Conservation (phyloP, 1,140 invertebrate species). For the Rhopalosiphum padi region DNA sequence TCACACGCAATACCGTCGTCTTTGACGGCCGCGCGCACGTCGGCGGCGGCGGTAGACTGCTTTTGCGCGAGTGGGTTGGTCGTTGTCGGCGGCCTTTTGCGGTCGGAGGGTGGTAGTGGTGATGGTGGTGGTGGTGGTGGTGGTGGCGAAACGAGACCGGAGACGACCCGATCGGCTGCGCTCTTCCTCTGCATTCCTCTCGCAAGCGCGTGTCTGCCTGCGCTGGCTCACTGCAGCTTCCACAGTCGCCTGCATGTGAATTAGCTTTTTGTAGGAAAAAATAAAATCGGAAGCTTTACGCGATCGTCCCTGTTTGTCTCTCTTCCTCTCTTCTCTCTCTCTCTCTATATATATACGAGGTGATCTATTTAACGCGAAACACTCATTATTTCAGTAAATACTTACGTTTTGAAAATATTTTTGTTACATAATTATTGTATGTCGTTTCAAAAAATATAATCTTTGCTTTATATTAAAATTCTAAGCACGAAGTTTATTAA, state of each 20-base stretch:
- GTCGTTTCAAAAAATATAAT: too few relatives aligned
- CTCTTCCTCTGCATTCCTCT: neutral
- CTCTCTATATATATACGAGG: too few relatives aligned
- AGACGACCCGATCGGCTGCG: neutral
- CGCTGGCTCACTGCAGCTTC: neutral
- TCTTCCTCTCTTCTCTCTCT: neutral
- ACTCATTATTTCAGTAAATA: neutral
- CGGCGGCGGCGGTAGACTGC: constrained; percentile 9
- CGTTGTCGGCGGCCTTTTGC: neutral
- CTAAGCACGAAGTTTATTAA: too few relatives aligned
- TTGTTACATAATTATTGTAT: too few relatives aligned
- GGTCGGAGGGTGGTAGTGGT: neutral
- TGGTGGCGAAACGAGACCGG: neutral
- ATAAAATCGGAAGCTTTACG: neutral
- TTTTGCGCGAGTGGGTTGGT: constrained; percentile 12
- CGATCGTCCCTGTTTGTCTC: neutral
- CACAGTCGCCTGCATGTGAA: neutral
- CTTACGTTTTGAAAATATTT: neutral
- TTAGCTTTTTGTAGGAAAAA: constrained; percentile 3
- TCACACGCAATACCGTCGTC: constrained; percentile 23
- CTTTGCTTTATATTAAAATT: too few relatives aligned
- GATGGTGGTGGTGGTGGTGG: neutral
- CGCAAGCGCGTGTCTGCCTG: neutral
- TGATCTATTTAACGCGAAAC: neutral
- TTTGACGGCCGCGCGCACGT: constrained; percentile 27